A percentile compares a stretch with the other conserved stretches of the same genome.
phyloP scores from a whole-genome alignment of 2,797 vertebrate species.

The Xenentodon cancila region DNA sequence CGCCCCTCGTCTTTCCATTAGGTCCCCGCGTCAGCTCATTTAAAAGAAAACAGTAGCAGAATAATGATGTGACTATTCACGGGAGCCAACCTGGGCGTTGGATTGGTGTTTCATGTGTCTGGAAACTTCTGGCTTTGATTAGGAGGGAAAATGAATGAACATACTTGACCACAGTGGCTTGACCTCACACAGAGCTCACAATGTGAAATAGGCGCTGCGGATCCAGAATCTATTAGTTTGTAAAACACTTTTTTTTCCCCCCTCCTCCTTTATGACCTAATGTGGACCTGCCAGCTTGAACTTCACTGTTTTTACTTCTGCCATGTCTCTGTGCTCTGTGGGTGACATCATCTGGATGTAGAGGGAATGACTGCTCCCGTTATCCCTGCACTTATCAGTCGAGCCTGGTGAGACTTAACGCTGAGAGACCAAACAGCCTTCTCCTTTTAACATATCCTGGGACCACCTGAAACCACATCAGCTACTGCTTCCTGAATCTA shows the following conservation, averaged over 20 bases:
- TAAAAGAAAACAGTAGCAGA: constrained; percentile 49
- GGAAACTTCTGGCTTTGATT: constrained; percentile 59
- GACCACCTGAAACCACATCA: constrained; percentile 50
- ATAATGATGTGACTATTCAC: constrained; percentile 43
- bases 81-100: constrained; percentile 12
- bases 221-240: constrained; percentile 49
- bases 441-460: constrained; percentile 30
- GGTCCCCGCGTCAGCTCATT: constrained; percentile 4
- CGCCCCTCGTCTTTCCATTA: neutral
- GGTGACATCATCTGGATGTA: constrained; percentile 47
- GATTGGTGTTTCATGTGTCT: constrained; percentile 18
- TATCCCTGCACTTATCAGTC: constrained; percentile 43
- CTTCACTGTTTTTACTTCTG: constrained; percentile 39
- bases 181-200: constrained; percentile 33
- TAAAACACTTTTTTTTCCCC: constrained; percentile 48
- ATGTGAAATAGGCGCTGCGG: constrained; percentile 27
- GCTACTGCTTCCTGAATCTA: constrained; percentile 66
- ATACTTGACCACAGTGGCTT: constrained; percentile 29
- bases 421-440: constrained; percentile 40
- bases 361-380: constrained; percentile 36
- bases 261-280: constrained; percentile 46
- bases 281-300: constrained; percentile 38
- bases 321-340: constrained; percentile 37
- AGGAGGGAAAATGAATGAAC: constrained; percentile 10
- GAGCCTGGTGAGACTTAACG: constrained; percentile 39